Conservation (phyloP, 2,113 vertebrate species). For the Tricholaema leucomelas region DNA sequence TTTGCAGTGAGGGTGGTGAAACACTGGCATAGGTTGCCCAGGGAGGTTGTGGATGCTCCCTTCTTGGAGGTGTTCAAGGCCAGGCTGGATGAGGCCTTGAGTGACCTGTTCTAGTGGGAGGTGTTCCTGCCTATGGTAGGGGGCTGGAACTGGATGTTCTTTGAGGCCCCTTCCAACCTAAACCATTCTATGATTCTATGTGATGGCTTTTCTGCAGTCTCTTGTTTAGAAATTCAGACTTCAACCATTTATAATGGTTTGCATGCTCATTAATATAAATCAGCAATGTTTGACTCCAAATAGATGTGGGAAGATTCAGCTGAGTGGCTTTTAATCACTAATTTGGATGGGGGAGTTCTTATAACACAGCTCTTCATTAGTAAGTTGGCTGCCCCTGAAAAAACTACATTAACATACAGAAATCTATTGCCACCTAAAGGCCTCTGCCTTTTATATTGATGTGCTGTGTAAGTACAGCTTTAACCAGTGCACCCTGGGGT, state of each 20-base stretch:
- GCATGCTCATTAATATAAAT: constrained; percentile 19
- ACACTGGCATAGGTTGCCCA: no score
- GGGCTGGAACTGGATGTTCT: no score
- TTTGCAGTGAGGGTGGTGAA: no score
- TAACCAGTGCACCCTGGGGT: constrained; percentile 31
- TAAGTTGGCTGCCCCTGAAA: constrained; percentile 40
- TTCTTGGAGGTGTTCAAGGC: no score
- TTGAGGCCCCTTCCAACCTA: no score
- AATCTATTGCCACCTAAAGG: constrained; percentile 32
- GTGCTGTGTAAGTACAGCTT: constrained; percentile 51
- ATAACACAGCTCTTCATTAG: constrained; percentile 11
- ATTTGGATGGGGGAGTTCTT: constrained; percentile 15
- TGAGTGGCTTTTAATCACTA: not conserved
- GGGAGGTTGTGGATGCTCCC: no score
- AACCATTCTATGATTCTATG: no score
- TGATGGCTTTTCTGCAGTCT: not conserved
- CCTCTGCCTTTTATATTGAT: constrained; percentile 57
- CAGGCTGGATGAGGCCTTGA: no score
- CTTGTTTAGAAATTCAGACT: not conserved
- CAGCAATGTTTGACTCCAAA: not conserved
- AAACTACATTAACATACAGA: constrained; percentile 18
- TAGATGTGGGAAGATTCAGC: not conserved
- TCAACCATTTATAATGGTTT: constrained; percentile 5
- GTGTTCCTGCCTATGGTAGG: no score
- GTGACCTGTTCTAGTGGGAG: no score